Evolutionary conservation across 2,797 vertebrate species (phyloP), one percentile per base, ranked within the genome.

Genomic region (Platyrinchus mystaceus): DNA sequence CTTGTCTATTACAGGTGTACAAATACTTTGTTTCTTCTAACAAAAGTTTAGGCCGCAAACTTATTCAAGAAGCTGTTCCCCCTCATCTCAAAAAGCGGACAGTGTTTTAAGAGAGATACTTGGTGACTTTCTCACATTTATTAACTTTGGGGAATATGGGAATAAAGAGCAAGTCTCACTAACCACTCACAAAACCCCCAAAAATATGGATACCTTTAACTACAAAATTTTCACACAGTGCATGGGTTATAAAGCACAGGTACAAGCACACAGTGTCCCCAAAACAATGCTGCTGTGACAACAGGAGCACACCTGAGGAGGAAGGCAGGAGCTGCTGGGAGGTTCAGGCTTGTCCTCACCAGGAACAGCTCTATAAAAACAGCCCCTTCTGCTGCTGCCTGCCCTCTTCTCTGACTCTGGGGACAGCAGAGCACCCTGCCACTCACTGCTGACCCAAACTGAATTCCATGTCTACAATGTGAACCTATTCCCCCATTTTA

Each of bases 281-380:
- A 28, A 79, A 66, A n/a, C 0, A 0, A 46, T 20, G 32, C 20
- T 50, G 56, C 26, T n/a, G 53, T 1, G 11, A 53, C 53, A 58
- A 15, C 6, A 27, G 64, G 7, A 83, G 28, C 30, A 84, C 39
- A 47, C 6, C 37, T 32, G 30, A 59, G 47, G 8, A 81, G 12
- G 37, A 12, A 66, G 47, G 30, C 47, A 47, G 67, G 36, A 80
- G 12, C 47, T 44, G 9, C 23, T 19, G 20, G 60, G 41, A 87
- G 14, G 52, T 2, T 6, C 3, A 36, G 15, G 0, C 1, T 6
- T 14, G 19, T 36, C 30, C 46, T 73, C 0, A 0, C 14, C 52
- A 46, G 56, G 4, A 81, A 27, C 19, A 28, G 18, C 26, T 23
- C 46, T 18, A 10, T 21, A 77, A 53, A 23, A 55, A 7, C 20